Percentiles rank a stretch among this genome's conserved stretches.
These are phyloP conservation scores for Clostera curtula DNA, from an alignment of 2,888 invertebrate species.

Conservation along the genomic window DNA sequence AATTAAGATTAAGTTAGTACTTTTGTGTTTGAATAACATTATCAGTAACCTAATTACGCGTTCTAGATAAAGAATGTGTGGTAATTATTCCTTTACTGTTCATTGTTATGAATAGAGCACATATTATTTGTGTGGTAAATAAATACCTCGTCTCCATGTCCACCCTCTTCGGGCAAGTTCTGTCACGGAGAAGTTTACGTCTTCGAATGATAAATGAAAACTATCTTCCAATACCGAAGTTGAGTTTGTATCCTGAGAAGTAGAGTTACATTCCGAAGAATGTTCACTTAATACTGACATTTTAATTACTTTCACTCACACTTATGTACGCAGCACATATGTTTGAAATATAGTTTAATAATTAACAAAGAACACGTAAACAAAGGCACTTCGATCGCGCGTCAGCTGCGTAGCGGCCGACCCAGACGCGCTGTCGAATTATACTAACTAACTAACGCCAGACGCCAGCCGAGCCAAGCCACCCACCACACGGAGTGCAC, in stretches of 20 bases:
- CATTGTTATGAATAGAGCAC: too few species aligned
- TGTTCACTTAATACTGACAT: conserved; percentile 61
- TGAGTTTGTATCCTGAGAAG: conserved; percentile 49
- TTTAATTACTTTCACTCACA: conserved; percentile 36
- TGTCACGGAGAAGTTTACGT: conserved; percentile 79
- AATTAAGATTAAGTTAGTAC: too few species aligned
- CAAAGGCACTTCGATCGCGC: conserved; percentile 38
- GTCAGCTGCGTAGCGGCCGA: conserved; percentile 25
- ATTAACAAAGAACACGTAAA: conserved; percentile 52
- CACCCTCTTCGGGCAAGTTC: too few species aligned
- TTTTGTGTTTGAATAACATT: too few species aligned
- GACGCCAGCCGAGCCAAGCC: conserved; percentile 25
- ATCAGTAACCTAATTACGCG: too few species aligned
- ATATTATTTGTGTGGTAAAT: not conserved
- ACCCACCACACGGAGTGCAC: conserved; percentile 19
- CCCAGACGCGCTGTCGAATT: conserved; percentile 29
- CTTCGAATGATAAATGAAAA: conserved; percentile 79
- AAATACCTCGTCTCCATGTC: too few species aligned
- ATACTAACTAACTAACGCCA: too few species aligned
- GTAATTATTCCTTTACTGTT: too few species aligned
- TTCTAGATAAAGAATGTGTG: too few species aligned
- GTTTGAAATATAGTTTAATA: conserved; percentile 21
- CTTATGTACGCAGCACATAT: conserved; percentile 8
- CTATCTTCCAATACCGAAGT: conserved; percentile 58
- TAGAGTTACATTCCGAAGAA: too few species aligned